These are phyloP conservation scores for Thalassarche chlororhynchos DNA, from an alignment of 2,113 vertebrate species.

Conservation along the genomic window DNA sequence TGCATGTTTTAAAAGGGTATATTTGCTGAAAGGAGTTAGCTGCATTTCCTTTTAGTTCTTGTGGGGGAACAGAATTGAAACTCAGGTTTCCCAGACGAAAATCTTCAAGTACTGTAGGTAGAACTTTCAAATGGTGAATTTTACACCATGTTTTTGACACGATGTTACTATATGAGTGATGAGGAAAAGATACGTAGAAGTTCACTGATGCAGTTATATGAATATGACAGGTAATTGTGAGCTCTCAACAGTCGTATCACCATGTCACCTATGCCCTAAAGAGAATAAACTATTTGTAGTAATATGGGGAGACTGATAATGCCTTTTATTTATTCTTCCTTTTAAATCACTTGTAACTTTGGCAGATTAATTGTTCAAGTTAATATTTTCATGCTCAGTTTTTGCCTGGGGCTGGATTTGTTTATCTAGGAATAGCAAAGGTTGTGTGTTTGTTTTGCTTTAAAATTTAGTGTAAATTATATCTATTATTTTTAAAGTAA, in stretches of 20 bases:
- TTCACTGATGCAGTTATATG: neutral
- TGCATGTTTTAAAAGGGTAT: neutral
- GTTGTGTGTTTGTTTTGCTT: neutral
- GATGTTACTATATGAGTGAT: accelerated
- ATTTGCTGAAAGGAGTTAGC: neutral
- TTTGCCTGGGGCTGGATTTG: neutral
- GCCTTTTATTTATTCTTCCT: neutral
- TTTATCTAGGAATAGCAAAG: neutral
- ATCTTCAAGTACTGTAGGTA: neutral
- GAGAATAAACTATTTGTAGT: neutral
- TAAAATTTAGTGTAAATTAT: neutral
- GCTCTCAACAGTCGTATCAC: neutral
- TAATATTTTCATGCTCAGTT: neutral
- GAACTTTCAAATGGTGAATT: neutral
- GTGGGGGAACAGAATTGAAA: neutral
- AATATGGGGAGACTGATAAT: neutral
- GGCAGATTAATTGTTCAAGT: neutral
- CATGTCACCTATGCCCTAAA: neutral
- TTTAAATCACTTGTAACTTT: neutral
- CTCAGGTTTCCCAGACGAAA: neutral
- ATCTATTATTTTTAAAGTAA: neutral
- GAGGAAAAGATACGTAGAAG: neutral
- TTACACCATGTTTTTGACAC: neutral
- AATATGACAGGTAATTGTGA: neutral
- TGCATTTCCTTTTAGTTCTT: neutral